Evolutionary conservation across 2,797 vertebrate species (phyloP), one percentile per base, ranked within the genome.

Genomic region (Acestrorhynchus altus): DNA sequence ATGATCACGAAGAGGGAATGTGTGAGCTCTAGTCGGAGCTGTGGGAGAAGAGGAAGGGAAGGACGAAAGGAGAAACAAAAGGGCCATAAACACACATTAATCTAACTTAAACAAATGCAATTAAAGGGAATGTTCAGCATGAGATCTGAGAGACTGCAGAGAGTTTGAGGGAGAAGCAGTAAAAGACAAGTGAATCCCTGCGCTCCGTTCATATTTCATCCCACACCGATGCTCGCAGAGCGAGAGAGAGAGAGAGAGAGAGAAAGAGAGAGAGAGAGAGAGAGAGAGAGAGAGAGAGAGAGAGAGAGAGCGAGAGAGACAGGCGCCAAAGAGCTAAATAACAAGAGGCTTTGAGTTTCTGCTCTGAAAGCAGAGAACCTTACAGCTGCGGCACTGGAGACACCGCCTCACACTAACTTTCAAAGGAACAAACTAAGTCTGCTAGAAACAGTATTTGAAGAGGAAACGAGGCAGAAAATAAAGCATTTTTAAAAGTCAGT

Each of bases 181-280:
- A 22, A 70, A 52, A 54, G 35, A 70, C 6, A 54, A 70, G 22
- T 9, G 8, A 70, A 54, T 70, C 67, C 31, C 49, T 11, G 24
- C 8, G 11, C 26, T 52, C 66, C 9, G 49, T 54, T 70, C 67
- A 70, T 70, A 54, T 70, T 54, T 40, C 67, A 70, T 15, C 49
- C 31, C 47, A 9, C 64, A 40, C 39, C 11, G 22, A 20, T 46
- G 39, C 67, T 70, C 3, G 11, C 31, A 65, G 73, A 59, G 18
- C 44, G 13, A 76, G 61, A 74, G 73, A 83, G n/a, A n/a, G n/a
- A n/a, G n/a, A 83, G 77, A 65, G 13, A 76, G 61, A 74, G 73
- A 83, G n/a, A n/a, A n/a, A n/a, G n/a, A 83, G 77, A 65, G n/a
- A 65, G 73, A 59, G 18, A 52, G 13, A 76, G 61, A 74, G 73